Evolutionary conservation across 2,113 vertebrate species (phyloP).

Genomic region (Mesembrinibis cayennensis): DNA sequence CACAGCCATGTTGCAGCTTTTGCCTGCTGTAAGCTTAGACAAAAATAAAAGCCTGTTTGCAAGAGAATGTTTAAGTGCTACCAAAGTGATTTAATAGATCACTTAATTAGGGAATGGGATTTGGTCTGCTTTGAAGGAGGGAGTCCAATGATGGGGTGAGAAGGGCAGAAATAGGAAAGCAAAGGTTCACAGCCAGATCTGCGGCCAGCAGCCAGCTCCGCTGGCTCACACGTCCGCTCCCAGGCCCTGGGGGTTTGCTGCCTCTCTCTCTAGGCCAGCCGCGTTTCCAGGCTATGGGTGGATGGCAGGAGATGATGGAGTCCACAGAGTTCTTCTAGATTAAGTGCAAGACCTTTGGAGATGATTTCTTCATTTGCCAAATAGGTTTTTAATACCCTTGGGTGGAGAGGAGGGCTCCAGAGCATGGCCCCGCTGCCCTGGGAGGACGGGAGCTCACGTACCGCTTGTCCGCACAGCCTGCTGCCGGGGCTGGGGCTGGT

Average conservation of each 20-base stretch:
- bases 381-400: background rate
- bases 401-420: background rate
- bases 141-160: background rate
- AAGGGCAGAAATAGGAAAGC: background rate
- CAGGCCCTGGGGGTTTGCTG: background rate
- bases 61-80: background rate
- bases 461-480: background rate
- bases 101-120: background rate
- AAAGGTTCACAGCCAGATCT: background rate
- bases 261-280: background rate
- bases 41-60: background rate
- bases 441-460: background rate
- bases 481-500: background rate
- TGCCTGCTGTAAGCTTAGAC: background rate
- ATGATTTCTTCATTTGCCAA: background rate
- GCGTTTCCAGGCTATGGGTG: background rate
- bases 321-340: background rate
- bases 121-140: background rate
- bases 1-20: background rate
- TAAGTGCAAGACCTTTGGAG: background rate
- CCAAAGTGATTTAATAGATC: background rate
- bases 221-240: background rate
- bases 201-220: background rate
- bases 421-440: fast-evolving
- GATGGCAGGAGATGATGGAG: background rate